Evolutionary conservation across 2,888 invertebrate genomes (phyloP).

Genomic region (Morinoia aosen): DNA sequence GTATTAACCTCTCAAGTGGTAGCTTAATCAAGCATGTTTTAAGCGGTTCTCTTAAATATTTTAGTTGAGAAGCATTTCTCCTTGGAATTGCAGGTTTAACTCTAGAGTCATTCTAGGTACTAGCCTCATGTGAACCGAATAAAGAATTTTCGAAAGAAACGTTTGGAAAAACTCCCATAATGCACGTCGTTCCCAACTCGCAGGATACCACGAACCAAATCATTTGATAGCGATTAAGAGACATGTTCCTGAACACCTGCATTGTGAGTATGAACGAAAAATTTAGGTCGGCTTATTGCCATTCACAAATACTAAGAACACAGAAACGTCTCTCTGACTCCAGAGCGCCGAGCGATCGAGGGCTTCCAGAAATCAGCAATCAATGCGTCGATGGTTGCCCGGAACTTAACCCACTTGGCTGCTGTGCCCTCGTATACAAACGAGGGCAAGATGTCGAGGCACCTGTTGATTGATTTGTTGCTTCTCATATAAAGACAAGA

Average conservation of each 20-base stretch:
- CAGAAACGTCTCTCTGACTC: neutral
- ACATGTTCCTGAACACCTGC: neutral
- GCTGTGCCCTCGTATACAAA: neutral
- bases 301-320: neutral
- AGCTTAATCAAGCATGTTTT: too few relatives aligned
- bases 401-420: neutral
- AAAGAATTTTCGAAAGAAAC: neutral
- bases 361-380: neutral
- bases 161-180: neutral
- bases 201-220: neutral
- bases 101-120: neutral
- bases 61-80: neutral
- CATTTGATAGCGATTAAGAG: neutral
- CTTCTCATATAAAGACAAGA: neutral
- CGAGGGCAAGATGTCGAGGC: neutral
- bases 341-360: neutral
- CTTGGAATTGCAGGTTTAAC: neutral
- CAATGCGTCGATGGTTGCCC: neutral
- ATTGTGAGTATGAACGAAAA: neutral
- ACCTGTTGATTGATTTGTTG: neutral
- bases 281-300: neutral
- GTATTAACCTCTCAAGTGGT: too few relatives aligned
- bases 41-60: neutral
- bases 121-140: neutral
- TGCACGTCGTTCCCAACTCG: neutral